Percentiles rank a stretch among this genome's conserved stretches.
Evolutionary conservation across 1,140 invertebrate species (phyloP).

Genomic region (Diorhabda carinulata): DNA sequence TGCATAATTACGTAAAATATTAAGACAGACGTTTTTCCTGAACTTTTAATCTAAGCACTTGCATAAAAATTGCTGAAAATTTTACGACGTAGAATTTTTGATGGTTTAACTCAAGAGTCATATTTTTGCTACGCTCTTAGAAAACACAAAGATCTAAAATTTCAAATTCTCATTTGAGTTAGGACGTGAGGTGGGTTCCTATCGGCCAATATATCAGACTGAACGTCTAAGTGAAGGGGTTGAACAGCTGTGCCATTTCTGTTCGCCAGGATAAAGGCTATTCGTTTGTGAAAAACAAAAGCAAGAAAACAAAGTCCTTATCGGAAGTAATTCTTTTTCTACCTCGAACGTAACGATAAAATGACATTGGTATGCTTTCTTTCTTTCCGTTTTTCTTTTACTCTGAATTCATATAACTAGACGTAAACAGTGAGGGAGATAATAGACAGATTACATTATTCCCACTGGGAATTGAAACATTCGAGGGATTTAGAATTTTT

Average conservation of each 20-base stretch:
- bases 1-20: no score
- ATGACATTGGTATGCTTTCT: not conserved
- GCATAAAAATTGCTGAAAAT: constrained; percentile 6
- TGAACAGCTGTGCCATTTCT: constrained; percentile 4
- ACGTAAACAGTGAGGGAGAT: not conserved
- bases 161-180: constrained; percentile 13
- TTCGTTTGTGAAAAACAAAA: constrained; percentile 11
- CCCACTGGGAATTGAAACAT: not conserved
- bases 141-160: constrained; percentile 13
- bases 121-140: constrained; percentile 13
- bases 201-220: constrained; percentile 6
- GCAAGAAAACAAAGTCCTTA: constrained; percentile 16
- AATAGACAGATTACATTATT: not conserved
- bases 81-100: constrained; percentile 9
- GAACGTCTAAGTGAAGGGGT: constrained; percentile 13
- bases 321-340: constrained; percentile 8
- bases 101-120: not conserved
- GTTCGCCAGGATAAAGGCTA: not conserved
- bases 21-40: no score
- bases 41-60: not conserved
- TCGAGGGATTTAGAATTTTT: not conserved
- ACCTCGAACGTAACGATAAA: not conserved
- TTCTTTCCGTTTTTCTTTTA: not conserved
- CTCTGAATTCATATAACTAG: not conserved
- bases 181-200: constrained; percentile 10